A percentile compares a stretch with the other conserved stretches of the same genome.
phyloP scores from a whole-genome alignment of 2,797 vertebrate species.

The Sarcoramphus papa region DNA sequence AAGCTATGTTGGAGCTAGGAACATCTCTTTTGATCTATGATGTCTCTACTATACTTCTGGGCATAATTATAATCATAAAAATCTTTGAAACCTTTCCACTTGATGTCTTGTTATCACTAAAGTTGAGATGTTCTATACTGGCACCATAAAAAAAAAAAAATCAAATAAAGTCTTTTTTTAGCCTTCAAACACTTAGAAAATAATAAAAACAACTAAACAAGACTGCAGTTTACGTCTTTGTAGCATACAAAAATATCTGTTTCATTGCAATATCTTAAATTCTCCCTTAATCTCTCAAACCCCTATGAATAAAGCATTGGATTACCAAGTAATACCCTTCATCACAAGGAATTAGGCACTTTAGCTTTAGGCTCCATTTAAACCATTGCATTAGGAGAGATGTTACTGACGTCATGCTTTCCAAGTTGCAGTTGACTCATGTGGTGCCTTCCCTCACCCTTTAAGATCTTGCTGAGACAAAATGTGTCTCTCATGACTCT shows the following conservation, averaged over 20 bases:
- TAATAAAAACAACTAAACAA: not conserved
- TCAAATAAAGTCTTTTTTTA: conserved; percentile 15
- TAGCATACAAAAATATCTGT: conserved; percentile 26
- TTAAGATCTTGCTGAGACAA: not conserved
- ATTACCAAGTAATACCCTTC: conserved; percentile 55
- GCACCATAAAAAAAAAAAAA: not conserved
- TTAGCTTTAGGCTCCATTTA: conserved; percentile 27
- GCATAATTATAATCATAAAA: conserved; percentile 52
- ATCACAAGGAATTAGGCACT: conserved; percentile 51
- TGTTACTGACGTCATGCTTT: conserved; percentile 20
- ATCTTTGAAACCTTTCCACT: conserved; percentile 16
- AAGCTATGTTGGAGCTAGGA: not conserved
- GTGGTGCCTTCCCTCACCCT: not conserved
- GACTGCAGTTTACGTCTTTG: not conserved
- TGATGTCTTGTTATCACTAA: conserved; percentile 9
- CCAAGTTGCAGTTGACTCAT: not conserved
- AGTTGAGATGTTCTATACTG: not conserved
- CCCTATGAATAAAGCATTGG: conserved; percentile 49
- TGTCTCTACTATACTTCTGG: conserved; percentile 29
- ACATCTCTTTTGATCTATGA: conserved; percentile 19
- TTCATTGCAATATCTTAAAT: conserved; percentile 38
- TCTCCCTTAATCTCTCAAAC: conserved; percentile 50
- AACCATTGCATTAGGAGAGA: not conserved
- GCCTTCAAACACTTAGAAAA: not conserved
- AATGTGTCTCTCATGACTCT: not conserved